Percentiles rank a stretch among this genome's conserved stretches.
phyloP scores from a whole-genome alignment of 2,888 invertebrate genomes.

The Rhamphomyia laevipes region DNA sequence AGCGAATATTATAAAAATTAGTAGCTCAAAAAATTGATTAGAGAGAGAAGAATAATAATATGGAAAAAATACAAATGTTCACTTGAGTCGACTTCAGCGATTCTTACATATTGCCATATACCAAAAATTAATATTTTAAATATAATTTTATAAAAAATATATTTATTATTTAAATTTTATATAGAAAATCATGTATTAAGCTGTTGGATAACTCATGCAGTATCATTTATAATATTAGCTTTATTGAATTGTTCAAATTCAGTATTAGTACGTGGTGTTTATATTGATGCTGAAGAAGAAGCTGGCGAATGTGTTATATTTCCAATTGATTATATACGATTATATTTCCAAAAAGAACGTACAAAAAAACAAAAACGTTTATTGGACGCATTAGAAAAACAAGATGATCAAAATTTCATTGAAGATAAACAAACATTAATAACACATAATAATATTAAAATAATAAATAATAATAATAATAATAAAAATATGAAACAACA shows the following conservation, averaged over 20 bases:
- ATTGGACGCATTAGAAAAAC: slow-evolving; percentile 20
- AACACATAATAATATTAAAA: slow-evolving; percentile 12
- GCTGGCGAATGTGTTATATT: slow-evolving; percentile 73
- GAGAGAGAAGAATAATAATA: neutral
- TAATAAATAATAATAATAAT: slow-evolving; percentile 9
- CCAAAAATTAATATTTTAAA: slow-evolving; percentile 13
- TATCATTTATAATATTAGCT: slow-evolving; percentile 60
- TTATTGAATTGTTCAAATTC: slow-evolving; percentile 79
- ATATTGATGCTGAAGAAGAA: slow-evolving; percentile 75
- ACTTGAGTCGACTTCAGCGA: neutral
- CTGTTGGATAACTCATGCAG: slow-evolving; percentile 68
- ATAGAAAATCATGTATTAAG: slow-evolving; percentile 59
- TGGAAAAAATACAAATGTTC: neutral
- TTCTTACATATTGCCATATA: slow-evolving; percentile 40
- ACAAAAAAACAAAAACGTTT: slow-evolving; percentile 45
- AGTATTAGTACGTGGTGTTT: slow-evolving; percentile 73
- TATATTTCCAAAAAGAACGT: slow-evolving; percentile 60
- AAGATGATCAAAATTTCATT: slow-evolving; percentile 17
- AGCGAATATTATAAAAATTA: too few species aligned
- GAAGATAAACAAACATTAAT: slow-evolving; percentile 11
- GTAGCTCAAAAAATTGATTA: too few species aligned
- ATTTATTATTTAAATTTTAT: slow-evolving; percentile 21
- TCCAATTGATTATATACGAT: slow-evolving; percentile 69
- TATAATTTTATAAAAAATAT: neutral
- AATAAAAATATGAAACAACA: neutral